phyloP scores from a whole-genome alignment of 1,140 invertebrate species.

The Lucilia sericata region DNA sequence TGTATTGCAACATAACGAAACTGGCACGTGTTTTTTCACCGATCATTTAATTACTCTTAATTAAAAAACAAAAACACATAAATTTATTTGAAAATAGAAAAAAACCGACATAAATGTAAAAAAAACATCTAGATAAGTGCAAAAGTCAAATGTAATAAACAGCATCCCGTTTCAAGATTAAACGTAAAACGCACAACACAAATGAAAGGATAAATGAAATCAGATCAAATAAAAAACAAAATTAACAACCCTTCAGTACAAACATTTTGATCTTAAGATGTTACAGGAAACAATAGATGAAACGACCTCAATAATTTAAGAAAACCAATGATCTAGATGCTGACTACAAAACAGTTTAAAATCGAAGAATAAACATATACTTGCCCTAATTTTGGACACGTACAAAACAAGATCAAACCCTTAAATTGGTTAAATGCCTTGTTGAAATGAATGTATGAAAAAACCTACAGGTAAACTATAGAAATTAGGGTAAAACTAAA shows the following conservation, averaged over 20 bases:
- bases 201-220: slow-evolving; percentile 55
- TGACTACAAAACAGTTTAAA: not conserved
- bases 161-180: slow-evolving; percentile 50
- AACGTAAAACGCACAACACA: slow-evolving; percentile 43
- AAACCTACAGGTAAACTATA: slow-evolving; percentile 45
- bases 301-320: slow-evolving; percentile 56
- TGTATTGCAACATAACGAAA: not conserved
- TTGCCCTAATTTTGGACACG: slow-evolving; percentile 60
- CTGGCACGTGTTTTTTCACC: slow-evolving; percentile 10
- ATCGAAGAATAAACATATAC: slow-evolving; percentile 31
- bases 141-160: slow-evolving; percentile 62
- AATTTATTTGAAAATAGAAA: not conserved
- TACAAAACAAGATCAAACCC: slow-evolving; percentile 51
- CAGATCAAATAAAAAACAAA: slow-evolving; percentile 55
- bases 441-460: not conserved
- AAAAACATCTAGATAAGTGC: slow-evolving; percentile 52
- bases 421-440: slow-evolving; percentile 60
- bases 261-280: slow-evolving; percentile 61
- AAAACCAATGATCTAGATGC: slow-evolving; percentile 48
- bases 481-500: slow-evolving; percentile 51
- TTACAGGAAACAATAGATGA: slow-evolving; percentile 47
- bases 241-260: slow-evolving; percentile 51
- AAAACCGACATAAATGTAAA: not conserved
- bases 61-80: slow-evolving; percentile 23
- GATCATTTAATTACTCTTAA: slow-evolving; percentile 19